Evolutionary conservation across 2,888 invertebrate genomes (phyloP).

Genomic region (Tachina lurida): DNA sequence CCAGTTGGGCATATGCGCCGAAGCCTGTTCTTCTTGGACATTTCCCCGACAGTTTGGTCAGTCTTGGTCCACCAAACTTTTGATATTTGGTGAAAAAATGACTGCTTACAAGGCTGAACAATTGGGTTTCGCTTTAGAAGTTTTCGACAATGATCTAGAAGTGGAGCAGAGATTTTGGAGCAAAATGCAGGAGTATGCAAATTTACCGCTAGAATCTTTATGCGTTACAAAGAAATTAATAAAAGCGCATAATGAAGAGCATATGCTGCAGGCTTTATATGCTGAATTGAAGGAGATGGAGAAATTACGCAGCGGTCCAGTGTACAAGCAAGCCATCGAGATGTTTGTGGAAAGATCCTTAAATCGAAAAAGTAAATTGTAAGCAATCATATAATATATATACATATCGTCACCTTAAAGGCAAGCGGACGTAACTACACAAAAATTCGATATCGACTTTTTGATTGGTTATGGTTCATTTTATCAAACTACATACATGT

Average conservation of each 20-base stretch:
- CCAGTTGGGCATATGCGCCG: slow-evolving; percentile 91
- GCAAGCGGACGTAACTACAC: too few relatives aligned
- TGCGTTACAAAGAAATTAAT: slow-evolving; percentile 88
- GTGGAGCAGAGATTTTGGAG: slow-evolving; percentile 86
- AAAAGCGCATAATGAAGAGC: slow-evolving; percentile 84
- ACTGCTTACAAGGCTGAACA: slow-evolving; percentile 90
- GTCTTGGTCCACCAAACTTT: slow-evolving; percentile 87
- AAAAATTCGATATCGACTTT: too few relatives aligned
- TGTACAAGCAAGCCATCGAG: slow-evolving; percentile 84
- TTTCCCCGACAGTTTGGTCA: slow-evolving; percentile 93
- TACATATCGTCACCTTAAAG: too few relatives aligned
- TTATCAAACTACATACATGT: too few relatives aligned
- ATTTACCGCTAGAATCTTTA: slow-evolving; percentile 85
- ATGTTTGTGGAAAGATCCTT: slow-evolving; percentile 63
- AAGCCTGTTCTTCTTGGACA: slow-evolving; percentile 93
- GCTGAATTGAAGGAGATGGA: slow-evolving; percentile 87
- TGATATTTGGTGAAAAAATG: slow-evolving; percentile 89
- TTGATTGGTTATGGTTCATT: too few relatives aligned
- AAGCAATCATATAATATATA: too few relatives aligned
- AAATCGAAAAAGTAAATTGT: slow-evolving; percentile 62
- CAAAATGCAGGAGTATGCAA: slow-evolving; percentile 84
- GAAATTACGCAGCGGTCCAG: slow-evolving; percentile 86
- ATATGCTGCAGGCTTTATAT: slow-evolving; percentile 86
- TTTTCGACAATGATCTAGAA: slow-evolving; percentile 85
- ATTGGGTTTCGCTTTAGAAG: slow-evolving; percentile 90